Evolutionary conservation across 2,797 vertebrate genomes (phyloP).

Genomic region (Notamacropus eugenii): DNA sequence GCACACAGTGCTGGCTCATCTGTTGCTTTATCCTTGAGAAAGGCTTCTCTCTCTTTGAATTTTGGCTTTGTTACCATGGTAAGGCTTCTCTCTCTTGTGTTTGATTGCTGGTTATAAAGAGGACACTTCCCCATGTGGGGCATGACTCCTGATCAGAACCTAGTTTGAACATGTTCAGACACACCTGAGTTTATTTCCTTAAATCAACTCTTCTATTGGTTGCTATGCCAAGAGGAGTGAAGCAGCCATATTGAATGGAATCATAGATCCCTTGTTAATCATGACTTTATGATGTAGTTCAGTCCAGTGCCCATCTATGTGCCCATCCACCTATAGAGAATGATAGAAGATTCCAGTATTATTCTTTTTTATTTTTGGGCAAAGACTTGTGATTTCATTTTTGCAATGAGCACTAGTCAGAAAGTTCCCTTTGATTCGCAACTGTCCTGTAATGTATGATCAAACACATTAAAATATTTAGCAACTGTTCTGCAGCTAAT

Average conservation of each 20-base stretch:
- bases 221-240: background rate
- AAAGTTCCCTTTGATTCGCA: background rate
- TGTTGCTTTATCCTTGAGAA: background rate
- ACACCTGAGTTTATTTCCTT: background rate
- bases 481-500: background rate
- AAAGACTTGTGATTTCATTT: background rate
- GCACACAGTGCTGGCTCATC: background rate
- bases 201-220: background rate
- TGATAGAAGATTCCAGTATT: background rate
- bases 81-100: background rate
- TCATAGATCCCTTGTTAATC: background rate
- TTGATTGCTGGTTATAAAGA: background rate
- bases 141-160: background rate
- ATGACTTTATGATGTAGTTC: background rate
- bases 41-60: background rate
- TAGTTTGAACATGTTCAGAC: background rate
- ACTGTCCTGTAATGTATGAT: background rate
- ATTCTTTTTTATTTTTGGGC: background rate
- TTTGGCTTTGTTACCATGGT: background rate
- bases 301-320: background rate
- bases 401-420: background rate
- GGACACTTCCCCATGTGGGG: background rate
- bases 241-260: background rate
- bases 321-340: background rate
- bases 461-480: background rate